Conservation (phyloP, 1,140 invertebrate species). For the Halictus rubicundus region DNA sequence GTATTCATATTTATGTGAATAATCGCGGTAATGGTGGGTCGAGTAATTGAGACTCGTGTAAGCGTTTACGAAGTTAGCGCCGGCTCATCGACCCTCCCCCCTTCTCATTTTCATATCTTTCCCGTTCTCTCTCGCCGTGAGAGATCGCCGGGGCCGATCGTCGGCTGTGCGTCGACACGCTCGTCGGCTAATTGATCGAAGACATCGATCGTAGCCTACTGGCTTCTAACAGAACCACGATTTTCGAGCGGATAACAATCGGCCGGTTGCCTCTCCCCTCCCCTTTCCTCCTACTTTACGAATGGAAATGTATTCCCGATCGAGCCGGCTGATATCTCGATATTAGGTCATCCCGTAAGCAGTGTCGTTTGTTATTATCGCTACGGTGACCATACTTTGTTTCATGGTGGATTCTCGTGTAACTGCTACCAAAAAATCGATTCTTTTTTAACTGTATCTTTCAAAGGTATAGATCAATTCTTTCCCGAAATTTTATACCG, state of each 20-base stretch:
- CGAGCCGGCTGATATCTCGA: constrained; percentile 41
- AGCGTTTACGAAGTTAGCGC: constrained; percentile 35
- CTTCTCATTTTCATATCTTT: constrained; percentile 11
- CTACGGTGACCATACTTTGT: too few species aligned
- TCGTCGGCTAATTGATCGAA: too few species aligned
- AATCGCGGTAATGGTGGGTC: constrained; percentile 44
- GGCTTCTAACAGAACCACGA: neutral
- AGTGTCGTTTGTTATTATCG: too few species aligned
- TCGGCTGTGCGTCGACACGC: neutral
- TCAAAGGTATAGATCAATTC: too few species aligned
- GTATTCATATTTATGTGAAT: constrained; percentile 58
- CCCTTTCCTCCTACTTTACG: constrained; percentile 5
- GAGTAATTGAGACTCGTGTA: constrained; percentile 52
- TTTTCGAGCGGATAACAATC: constrained; percentile 21
- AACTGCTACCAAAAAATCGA: too few species aligned
- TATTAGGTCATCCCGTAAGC: constrained; percentile 8
- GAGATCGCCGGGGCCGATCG: neutral
- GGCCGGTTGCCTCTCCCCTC: neutral
- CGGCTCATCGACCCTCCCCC: neutral
- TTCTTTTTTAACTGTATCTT: too few species aligned
- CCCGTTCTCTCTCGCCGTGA: neutral
- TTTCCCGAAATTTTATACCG: too few species aligned
- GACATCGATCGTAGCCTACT: neutral
- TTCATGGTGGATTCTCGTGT: too few species aligned
- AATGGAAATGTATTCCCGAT: constrained; percentile 56